These are phyloP conservation scores for Tyrannus savana DNA, from an alignment of 2,113 vertebrate genomes.

Conservation along the genomic window DNA sequence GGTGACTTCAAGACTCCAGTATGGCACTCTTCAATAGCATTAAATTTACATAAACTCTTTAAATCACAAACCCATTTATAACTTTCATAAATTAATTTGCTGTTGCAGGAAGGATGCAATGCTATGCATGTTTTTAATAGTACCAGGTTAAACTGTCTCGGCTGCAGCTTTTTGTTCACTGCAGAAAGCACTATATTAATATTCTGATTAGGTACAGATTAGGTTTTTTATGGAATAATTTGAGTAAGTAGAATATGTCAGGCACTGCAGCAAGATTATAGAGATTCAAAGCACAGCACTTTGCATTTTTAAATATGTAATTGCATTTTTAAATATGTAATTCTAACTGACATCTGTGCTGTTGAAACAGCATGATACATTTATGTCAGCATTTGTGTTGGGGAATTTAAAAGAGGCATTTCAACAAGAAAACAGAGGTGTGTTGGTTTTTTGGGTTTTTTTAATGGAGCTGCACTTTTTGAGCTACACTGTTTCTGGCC, in stretches of 20 bases:
- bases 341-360: constrained; percentile 31
- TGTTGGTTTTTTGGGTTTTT: not conserved
- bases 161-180: not conserved
- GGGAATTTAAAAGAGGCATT: constrained; percentile 28
- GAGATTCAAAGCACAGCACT: constrained; percentile 48
- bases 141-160: not conserved
- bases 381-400: constrained; percentile 40
- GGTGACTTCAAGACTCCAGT: not conserved
- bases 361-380: not conserved
- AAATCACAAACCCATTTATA: not conserved
- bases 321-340: constrained; percentile 48
- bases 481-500: not conserved
- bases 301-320: constrained; percentile 48
- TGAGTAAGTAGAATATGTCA: constrained; percentile 22
- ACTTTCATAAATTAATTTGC: not conserved
- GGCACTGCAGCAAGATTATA: constrained; percentile 19
- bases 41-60: not conserved
- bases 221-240: constrained; percentile 18
- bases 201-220: constrained; percentile 31
- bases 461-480: not conserved
- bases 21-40: not conserved
- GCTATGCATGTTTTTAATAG: not conserved
- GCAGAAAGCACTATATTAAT: not conserved
- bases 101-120: not conserved
- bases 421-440: not conserved